These are phyloP conservation scores for Manduca sexta DNA, from an alignment of 1,140 invertebrate genomes.

Conservation along the genomic window DNA sequence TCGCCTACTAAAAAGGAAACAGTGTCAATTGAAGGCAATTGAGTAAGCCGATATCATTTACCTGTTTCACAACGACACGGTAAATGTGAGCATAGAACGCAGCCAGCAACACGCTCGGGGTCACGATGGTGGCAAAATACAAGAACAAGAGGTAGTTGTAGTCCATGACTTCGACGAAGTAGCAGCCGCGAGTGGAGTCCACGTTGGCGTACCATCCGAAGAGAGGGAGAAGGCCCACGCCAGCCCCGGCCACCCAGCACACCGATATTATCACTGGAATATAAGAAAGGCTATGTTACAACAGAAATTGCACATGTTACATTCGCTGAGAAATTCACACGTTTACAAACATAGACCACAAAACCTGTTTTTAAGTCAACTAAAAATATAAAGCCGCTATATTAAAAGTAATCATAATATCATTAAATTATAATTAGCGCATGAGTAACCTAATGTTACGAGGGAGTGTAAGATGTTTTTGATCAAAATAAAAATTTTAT, in stretches of 20 bases:
- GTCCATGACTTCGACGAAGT: slow-evolving; percentile 90
- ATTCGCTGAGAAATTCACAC: no score
- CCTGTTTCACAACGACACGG: slow-evolving; percentile 90
- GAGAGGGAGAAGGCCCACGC: slow-evolving; percentile 87
- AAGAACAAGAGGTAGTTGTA: slow-evolving; percentile 91
- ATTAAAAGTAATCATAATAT: no score
- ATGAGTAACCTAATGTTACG: no score
- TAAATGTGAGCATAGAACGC: slow-evolving; percentile 93
- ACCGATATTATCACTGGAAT: slow-evolving; percentile 86
- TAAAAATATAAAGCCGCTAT: no score
- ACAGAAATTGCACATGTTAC: no score
- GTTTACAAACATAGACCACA: no score
- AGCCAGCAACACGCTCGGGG: slow-evolving; percentile 86
- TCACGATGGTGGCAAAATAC: slow-evolving; percentile 91
- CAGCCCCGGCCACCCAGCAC: slow-evolving; percentile 87
- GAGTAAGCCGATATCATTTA: slow-evolving; percentile 35
- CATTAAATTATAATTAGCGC: no score
- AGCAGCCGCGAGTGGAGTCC: slow-evolving; percentile 76
- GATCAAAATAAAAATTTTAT: no score
- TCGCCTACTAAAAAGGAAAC: background rate
- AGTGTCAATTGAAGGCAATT: background rate
- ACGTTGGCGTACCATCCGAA: slow-evolving; percentile 87
- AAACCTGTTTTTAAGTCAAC: no score
- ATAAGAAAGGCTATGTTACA: no score
- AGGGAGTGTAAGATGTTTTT: no score